Evolutionary conservation across 2,797 vertebrate genomes (phyloP).

Genomic region (Denticeps clupeoides): DNA sequence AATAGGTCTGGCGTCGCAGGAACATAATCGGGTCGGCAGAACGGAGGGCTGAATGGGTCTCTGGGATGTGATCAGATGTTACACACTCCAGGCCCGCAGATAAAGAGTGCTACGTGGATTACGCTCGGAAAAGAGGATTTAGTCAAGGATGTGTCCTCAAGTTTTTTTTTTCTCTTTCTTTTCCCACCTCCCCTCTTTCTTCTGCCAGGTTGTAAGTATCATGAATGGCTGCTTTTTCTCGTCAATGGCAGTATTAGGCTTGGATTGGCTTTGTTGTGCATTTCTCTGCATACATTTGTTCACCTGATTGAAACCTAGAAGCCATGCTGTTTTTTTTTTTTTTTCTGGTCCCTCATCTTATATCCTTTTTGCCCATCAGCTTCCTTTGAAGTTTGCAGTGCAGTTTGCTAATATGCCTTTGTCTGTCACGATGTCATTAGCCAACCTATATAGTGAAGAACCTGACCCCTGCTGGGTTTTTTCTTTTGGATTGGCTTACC

Average conservation of each 20-base stretch:
- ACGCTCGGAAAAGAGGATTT: conserved; percentile 98
- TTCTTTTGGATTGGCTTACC: conserved; percentile 64
- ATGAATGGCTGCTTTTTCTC: conserved; percentile 79
- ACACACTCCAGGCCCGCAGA: conserved; percentile 92
- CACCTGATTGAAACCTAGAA: conserved; percentile 74
- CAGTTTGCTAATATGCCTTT: conserved; percentile 63
- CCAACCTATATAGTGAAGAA: conserved; percentile 71
- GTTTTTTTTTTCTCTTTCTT: conserved; percentile 57
- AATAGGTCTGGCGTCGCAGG: conserved; percentile 77
- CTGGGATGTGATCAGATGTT: conserved; percentile 95
- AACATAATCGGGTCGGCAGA: conserved; percentile 91
- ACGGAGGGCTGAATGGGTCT: conserved; percentile 75
- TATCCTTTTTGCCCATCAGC: conserved; percentile 64
- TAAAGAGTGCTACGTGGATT: conserved; percentile 97
- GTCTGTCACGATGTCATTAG: conserved; percentile 89
- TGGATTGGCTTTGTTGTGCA: conserved; percentile 96
- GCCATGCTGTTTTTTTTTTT: conserved; percentile 79
- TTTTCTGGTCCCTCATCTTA: conserved; percentile 69
- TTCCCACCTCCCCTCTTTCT: conserved; percentile 47
- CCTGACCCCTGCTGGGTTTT: conserved; percentile 77
- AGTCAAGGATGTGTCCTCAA: conserved; percentile 95
- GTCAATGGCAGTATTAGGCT: conserved; percentile 92
- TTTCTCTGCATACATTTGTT: conserved; percentile 80
- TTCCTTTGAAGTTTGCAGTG: conserved; percentile 87
- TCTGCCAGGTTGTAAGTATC: conserved; percentile 60